These are phyloP conservation scores for Pterobdella sp. DNA, from an alignment of 2,888 invertebrate species.

Conservation along the genomic window DNA sequence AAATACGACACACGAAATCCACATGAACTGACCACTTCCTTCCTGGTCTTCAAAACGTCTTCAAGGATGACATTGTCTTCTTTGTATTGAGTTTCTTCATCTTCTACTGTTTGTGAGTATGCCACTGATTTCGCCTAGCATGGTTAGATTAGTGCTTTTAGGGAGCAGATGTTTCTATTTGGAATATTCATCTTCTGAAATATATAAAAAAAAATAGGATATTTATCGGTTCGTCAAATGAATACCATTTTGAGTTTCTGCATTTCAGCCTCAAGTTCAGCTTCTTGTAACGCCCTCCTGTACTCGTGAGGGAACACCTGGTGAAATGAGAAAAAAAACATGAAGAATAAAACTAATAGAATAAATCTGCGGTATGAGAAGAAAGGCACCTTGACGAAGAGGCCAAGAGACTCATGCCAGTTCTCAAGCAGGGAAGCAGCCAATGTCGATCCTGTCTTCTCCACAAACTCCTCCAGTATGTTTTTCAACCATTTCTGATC, in stretches of 20 bases:
- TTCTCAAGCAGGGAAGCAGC: conserved; percentile 69
- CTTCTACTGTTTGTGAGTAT: conserved; percentile 27
- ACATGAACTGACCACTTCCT: conserved; percentile 31
- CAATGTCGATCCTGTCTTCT: conserved; percentile 78
- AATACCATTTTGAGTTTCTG: conserved; percentile 42
- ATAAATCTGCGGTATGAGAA: background rate
- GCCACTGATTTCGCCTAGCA: conserved; percentile 20
- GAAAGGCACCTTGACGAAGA: conserved; percentile 82
- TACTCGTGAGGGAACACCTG: conserved; percentile 92
- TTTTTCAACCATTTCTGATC: conserved; percentile 70
- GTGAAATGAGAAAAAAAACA: background rate
- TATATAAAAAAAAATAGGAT: too few relatives aligned
- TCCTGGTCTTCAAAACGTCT: conserved; percentile 31
- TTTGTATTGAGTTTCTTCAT: conserved; percentile 38
- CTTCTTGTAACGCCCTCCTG: conserved; percentile 73
- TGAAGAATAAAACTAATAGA: background rate
- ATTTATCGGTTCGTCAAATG: too few relatives aligned
- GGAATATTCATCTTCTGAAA: too few relatives aligned
- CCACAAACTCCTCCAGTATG: conserved; percentile 73
- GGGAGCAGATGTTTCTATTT: background rate
- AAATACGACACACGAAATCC: too few relatives aligned
- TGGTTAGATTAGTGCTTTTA: conserved; percentile 9
- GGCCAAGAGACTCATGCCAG: conserved; percentile 68
- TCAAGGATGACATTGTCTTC: conserved; percentile 38
- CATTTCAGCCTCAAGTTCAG: conserved; percentile 47